Percentiles rank a stretch among this genome's conserved stretches.
phyloP scores from a whole-genome alignment of 2,888 invertebrate genomes.

The Amiota mariae region DNA sequence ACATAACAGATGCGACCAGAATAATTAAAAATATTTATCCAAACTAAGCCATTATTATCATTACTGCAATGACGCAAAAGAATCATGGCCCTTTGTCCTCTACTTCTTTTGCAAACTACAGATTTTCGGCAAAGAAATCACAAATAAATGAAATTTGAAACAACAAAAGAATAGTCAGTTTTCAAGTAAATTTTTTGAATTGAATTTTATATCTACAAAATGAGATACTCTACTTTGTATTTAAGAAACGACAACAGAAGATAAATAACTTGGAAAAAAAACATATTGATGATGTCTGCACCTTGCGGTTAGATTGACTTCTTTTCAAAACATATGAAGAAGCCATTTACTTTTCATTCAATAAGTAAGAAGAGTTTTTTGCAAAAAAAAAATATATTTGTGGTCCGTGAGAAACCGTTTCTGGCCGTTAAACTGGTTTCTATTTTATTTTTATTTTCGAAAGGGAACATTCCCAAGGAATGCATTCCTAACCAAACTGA shows the following conservation, averaged over 20 bases:
- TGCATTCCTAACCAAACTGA: background rate
- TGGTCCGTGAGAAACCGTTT: conserved; percentile 1
- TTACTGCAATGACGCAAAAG: background rate
- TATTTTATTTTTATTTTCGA: background rate
- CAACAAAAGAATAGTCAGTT: too few species aligned
- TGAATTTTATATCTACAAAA: too few species aligned
- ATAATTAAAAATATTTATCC: conserved; percentile 68
- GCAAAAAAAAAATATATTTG: background rate
- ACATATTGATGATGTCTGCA: background rate
- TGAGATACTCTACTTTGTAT: too few species aligned
- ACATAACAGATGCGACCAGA: conserved; percentile 70
- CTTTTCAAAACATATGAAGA: background rate
- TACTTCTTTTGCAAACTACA: too few species aligned
- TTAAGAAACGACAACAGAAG: too few species aligned
- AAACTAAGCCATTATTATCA: conserved; percentile 45
- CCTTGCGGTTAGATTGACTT: background rate
- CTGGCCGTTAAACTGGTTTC: conserved; percentile 15
- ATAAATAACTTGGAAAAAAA: too few species aligned
- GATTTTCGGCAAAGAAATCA: too few species aligned
- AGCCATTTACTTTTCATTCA: background rate
- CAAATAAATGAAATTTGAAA: too few species aligned
- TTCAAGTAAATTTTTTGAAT: too few species aligned
- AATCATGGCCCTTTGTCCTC: background rate
- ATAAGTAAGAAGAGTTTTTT: background rate
- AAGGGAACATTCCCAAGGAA: conserved; percentile 8